Evolutionary conservation across 2,797 vertebrate species (phyloP), one percentile per base, ranked within the genome.

Genomic region (Phrynocephalus vlangalii): DNA sequence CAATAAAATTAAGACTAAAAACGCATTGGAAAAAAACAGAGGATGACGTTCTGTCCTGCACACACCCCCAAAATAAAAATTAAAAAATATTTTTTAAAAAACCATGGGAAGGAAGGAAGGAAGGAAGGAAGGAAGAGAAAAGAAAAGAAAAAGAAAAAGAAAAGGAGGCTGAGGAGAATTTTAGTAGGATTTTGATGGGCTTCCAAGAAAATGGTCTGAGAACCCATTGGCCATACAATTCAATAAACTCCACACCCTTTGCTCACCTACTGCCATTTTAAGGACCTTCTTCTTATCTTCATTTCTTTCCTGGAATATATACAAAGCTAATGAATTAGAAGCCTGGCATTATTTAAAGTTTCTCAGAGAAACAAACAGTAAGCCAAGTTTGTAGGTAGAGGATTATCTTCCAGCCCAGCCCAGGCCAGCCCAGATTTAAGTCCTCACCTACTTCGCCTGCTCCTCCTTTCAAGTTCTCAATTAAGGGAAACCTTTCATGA

Each of bases 221-320:
- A 33, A 56, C 7, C 38, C 72, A 24, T 44, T 66, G 44, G 7
- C 11, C n/a, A 33, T 26, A 22, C 38, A 83, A 7, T 68, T 8
- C 26, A 33, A 22, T 26, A 20, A 60, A 73, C 0, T 26, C 4
- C 6, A 89, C 63, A 79, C 84, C 0, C 8, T 66, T 81, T 79
- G 82, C 96, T 96, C 95, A 99, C 99, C 98, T 95, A 97, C 98
- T 92, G 97, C 97, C 97, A 98, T 93, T 92, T 99, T 97, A 92
- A 98, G 97, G 33, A 98, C 98, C 94, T 99, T 99, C 92, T 98
- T 99, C 97, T 99, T 99, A 90, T 99, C 99, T 78, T 99, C 98
- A 26, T 97, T 98, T 90, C 98, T 97, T 91, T 98, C 98, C 99
- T 99, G 89, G 83, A 93, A 96, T 26, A 67, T 0, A 86, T 20